A percentile compares a stretch with the other conserved stretches of the same genome.
Evolutionary conservation across 2,797 vertebrate genomes (phyloP).

Genomic region (Rhinatrema bivittatum): DNA sequence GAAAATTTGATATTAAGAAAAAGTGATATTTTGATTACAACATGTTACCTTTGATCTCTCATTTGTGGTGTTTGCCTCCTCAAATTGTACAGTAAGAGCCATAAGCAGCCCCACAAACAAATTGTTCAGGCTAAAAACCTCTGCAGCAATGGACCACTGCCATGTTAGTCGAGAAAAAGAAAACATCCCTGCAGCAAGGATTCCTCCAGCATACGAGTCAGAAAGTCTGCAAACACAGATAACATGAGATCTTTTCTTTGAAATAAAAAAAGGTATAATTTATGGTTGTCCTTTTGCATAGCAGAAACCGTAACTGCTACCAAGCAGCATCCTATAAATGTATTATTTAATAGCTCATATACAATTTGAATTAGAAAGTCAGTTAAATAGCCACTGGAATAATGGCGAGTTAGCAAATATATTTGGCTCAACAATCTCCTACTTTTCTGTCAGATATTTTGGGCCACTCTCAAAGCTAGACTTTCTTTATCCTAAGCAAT

Average conservation of each 20-base stretch:
- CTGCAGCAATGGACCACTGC: conserved; percentile 90
- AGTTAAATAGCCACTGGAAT: too few relatives aligned
- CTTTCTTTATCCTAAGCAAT: too few relatives aligned
- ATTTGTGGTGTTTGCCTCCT: conserved; percentile 60
- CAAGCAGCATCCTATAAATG: conserved; percentile 38
- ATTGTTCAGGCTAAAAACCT: conserved; percentile 98
- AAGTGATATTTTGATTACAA: conserved; percentile 30
- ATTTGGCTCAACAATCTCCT: too few relatives aligned
- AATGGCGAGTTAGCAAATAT: too few relatives aligned
- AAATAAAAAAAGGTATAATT: conserved; percentile 46
- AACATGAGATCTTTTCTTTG: conserved; percentile 68
- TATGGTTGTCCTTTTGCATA: conserved; percentile 42
- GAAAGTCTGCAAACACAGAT: conserved; percentile 77
- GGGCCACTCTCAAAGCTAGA: too few relatives aligned
- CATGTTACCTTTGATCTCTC: conserved; percentile 82
- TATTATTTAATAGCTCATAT: too few relatives aligned
- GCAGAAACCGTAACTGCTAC: conserved; percentile 35
- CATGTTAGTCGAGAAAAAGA: conserved; percentile 88
- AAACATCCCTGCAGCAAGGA: conserved; percentile 85
- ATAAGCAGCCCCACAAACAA: conserved; percentile 87
- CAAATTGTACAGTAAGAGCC: conserved; percentile 70
- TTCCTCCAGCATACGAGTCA: conserved; percentile 78
- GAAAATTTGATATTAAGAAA: too few relatives aligned
- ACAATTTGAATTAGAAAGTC: too few relatives aligned
- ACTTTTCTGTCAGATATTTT: too few relatives aligned